Conservation (phyloP, 2,797 vertebrate genomes). For the Tangara arthus region DNA sequence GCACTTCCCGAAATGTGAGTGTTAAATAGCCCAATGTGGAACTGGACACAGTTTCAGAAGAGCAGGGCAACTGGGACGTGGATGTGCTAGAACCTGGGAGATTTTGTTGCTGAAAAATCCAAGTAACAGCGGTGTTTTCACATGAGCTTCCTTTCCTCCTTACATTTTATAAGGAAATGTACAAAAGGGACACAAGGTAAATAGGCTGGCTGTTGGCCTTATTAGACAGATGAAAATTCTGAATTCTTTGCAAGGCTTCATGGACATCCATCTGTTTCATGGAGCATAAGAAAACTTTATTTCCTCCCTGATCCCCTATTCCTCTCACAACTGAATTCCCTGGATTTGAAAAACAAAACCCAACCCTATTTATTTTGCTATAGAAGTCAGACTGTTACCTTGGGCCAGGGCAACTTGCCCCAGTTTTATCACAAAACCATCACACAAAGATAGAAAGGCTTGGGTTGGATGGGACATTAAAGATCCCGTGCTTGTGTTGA, state of each 20-base stretch:
- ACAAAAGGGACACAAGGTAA: background rate
- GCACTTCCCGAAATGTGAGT: background rate
- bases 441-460: background rate
- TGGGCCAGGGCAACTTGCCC: background rate
- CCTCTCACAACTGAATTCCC: background rate
- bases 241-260: background rate
- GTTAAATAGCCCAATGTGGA: background rate
- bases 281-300: background rate
- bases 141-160: fast-evolving
- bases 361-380: background rate
- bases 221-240: background rate
- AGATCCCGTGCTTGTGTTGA: background rate
- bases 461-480: background rate
- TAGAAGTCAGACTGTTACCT: background rate
- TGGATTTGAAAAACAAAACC: background rate
- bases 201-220: background rate
- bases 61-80: background rate
- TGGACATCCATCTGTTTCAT: background rate
- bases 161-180: background rate
- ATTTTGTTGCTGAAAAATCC: background rate
- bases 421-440: background rate
- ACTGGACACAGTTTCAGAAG: background rate
- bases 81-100: background rate
- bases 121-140: background rate
- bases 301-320: background rate